Conservation (phyloP, 2,797 vertebrate genomes). For the Scleropages formosus region DNA sequence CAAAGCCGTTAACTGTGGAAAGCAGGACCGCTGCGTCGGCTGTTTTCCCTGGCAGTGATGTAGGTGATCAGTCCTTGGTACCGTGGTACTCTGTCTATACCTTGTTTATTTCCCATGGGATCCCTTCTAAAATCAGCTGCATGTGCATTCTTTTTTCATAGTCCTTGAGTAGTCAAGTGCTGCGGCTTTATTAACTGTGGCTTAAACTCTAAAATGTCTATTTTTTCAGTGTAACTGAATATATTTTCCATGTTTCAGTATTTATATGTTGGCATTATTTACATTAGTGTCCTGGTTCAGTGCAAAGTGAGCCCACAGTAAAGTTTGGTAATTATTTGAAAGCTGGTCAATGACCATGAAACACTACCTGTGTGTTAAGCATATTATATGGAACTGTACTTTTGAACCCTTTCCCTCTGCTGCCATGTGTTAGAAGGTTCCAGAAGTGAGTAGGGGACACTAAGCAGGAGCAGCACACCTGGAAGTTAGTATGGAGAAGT, state of each 20-base stretch:
- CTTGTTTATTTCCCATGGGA: not conserved
- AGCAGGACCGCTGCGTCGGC: too few species aligned
- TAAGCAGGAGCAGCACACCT: too few species aligned
- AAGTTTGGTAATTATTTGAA: too few species aligned
- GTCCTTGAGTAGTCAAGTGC: not conserved
- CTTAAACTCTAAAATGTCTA: not conserved
- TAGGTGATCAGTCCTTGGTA: not conserved
- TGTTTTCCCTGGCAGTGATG: not conserved
- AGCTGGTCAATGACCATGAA: too few species aligned
- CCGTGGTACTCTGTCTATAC: not conserved
- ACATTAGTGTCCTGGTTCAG: not conserved
- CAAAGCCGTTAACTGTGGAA: not conserved
- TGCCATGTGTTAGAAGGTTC: too few species aligned
- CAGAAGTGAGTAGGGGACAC: too few species aligned
- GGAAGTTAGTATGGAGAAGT: too few species aligned
- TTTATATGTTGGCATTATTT: not conserved
- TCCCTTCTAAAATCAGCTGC: not conserved
- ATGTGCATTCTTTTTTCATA: not conserved
- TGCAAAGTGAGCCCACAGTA: too few species aligned
- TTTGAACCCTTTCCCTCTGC: too few species aligned
- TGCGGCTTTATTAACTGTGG: not conserved
- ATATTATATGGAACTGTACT: too few species aligned
- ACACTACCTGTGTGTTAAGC: too few species aligned
- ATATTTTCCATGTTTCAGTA: constrained; percentile 9
- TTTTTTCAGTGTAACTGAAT: not conserved